These are phyloP conservation scores for Gastrophryne carolinensis DNA, from an alignment of 2,797 vertebrate genomes.

Conservation along the genomic window DNA sequence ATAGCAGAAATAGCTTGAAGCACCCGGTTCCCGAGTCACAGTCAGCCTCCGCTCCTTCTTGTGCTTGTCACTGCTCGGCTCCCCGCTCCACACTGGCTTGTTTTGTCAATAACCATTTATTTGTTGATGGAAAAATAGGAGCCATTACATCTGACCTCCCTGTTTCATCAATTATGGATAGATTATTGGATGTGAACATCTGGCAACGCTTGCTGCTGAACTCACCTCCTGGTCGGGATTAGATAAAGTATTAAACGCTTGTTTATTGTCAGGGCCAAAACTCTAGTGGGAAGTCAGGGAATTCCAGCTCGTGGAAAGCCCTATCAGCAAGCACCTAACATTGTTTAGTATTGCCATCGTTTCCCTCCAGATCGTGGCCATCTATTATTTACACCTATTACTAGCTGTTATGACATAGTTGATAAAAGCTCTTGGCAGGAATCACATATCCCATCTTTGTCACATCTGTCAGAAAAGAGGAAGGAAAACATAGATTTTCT, in stretches of 20 bases:
- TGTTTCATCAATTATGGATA: conserved; percentile 99
- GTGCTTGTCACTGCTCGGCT: conserved; percentile 76
- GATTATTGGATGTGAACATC: conserved; percentile 99
- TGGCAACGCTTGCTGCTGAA: conserved; percentile 91
- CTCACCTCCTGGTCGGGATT: conserved; percentile 97
- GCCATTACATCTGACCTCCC: conserved; percentile 99
- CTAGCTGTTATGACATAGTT: conserved; percentile 85
- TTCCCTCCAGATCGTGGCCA: conserved; percentile 79
- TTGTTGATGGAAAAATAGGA: conserved; percentile 93
- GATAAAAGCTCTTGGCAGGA: conserved; percentile 87
- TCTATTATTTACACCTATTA: conserved; percentile 95
- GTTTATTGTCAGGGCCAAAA: conserved; percentile 98
- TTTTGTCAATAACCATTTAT: conserved; percentile 99
- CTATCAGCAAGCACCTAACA: conserved; percentile 87
- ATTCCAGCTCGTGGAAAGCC: conserved; percentile 77
- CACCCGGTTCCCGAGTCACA: conserved; percentile 54
- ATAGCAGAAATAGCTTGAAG: conserved; percentile 54
- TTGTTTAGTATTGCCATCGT: conserved; percentile 73
- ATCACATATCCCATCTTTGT: conserved; percentile 77
- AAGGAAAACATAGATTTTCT: conserved; percentile 68
- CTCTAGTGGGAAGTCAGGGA: conserved; percentile 86
- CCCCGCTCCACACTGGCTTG: conserved; percentile 86
- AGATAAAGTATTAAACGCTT: conserved; percentile 99
- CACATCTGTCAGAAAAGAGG: conserved; percentile 76
- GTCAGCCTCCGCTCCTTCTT: conserved; percentile 60